Evolutionary conservation across 1,140 invertebrate species (phyloP), one percentile per base, ranked within the genome.

Genomic region (Acromyrmex charruanus): DNA sequence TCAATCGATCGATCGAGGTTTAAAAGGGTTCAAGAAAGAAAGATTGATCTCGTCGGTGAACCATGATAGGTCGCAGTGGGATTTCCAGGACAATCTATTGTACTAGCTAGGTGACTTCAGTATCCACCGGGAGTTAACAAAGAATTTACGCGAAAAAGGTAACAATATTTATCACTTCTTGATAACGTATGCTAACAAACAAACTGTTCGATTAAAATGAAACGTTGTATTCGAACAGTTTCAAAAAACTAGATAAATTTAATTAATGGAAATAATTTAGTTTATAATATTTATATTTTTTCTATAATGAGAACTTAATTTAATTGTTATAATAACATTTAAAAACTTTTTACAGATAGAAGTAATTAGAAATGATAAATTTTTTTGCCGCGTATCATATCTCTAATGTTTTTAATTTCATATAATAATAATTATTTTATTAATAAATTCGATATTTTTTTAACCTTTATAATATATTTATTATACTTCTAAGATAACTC

Each of bases 101-200:
- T 86, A 55, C 51, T 18, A 18, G 39, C 21, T 16, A 49, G 59
- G 2, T 35, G 39, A 58, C 87, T 58, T 39, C 39, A 59, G 55
- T 61, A 65, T 9, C 66, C 28, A 28, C 1, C 51, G n/a, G 53
- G 65, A 74, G 71, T 87, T 82, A 71, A 75, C 44, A 16, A 35
- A 16, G 61, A 59, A 85, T 90, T 91, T 88, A 84, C 55, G 61
- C n/a, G 51, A 86, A 80, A 86, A 65, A 88, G 87, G 86, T 89
- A 89, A 88, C 81, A 77, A 72, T 89, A 75, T 89, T 88, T 89
- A 88, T 75, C 65, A 68, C n/a, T 2, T 10, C 63, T 68, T 65
- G 82, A 77, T 81, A 87, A 81, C 63, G 31, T 61, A 72, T 44
- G 31, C 55, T 65, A 53, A 58, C 16, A 39, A 53, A 58, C 10